Conservation (phyloP, 2,888 invertebrate species). For the Conomelus anceps region DNA sequence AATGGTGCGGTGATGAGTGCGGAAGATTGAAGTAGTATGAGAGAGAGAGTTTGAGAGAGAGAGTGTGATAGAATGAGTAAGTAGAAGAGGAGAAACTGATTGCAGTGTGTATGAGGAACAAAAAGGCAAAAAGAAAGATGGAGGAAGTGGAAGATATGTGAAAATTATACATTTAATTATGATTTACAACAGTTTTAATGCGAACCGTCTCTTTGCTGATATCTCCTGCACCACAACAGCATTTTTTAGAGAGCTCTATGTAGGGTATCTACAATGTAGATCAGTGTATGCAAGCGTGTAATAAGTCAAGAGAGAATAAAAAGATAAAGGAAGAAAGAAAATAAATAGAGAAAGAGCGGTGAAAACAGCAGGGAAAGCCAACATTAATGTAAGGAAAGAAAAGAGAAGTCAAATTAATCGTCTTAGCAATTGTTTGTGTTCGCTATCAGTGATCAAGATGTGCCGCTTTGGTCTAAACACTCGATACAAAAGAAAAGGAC, state of each 20-base stretch:
- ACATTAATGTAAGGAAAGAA: neutral
- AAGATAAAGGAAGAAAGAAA: neutral
- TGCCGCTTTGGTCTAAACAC: neutral
- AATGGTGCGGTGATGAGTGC: no score
- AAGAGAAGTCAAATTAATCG: conserved; percentile 6
- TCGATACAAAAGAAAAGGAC: neutral
- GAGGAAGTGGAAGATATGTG: neutral
- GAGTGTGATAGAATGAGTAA: no score
- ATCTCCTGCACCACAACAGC: neutral
- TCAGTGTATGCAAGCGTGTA: neutral
- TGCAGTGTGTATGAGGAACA: no score
- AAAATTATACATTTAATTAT: neutral
- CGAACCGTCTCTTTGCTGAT: neutral
- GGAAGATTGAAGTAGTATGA: no score
- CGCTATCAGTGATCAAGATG: conserved; percentile 6
- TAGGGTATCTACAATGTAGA: neutral
- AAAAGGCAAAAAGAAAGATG: neutral
- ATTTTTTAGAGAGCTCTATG: neutral
- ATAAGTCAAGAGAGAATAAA: neutral
- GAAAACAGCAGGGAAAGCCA: neutral
- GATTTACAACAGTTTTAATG: neutral
- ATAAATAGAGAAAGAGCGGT: neutral
- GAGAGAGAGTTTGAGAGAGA: no score
- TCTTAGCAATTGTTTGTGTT: conserved; percentile 6
- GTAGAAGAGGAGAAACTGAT: neutral